Conservation (phyloP, 2,797 vertebrate genomes). For the Spinus pinus region DNA sequence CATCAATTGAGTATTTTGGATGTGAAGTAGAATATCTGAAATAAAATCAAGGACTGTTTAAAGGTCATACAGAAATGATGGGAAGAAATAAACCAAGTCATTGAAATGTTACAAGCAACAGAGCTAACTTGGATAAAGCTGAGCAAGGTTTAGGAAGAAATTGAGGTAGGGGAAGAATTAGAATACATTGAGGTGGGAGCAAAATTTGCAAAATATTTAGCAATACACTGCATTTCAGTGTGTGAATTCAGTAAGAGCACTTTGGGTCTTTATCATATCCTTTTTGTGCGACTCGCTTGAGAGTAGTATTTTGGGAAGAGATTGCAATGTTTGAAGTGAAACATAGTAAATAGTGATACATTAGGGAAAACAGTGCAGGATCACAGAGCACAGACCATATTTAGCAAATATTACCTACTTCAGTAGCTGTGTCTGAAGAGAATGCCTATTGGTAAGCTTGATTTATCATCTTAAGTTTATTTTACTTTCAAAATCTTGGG, state of each 20-base stretch:
- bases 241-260: background rate
- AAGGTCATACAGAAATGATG: background rate
- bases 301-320: background rate
- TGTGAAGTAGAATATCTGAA: background rate
- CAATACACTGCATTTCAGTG: background rate
- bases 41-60: background rate
- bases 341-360: background rate
- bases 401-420: background rate
- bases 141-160: background rate
- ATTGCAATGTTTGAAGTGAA: background rate
- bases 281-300: background rate
- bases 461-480: background rate
- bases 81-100: background rate
- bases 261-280: background rate
- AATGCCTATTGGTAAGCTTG: background rate
- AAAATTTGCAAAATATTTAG: background rate
- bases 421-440: background rate
- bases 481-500: background rate
- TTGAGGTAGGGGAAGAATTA: background rate
- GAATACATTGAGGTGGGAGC: background rate
- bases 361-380: background rate
- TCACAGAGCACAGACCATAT: background rate
- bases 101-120: background rate
- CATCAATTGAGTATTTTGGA: background rate
- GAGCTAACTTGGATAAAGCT: background rate